These are phyloP conservation scores for Drosophila acutilabella DNA, from an alignment of 2,888 invertebrate species.

Conservation along the genomic window DNA sequence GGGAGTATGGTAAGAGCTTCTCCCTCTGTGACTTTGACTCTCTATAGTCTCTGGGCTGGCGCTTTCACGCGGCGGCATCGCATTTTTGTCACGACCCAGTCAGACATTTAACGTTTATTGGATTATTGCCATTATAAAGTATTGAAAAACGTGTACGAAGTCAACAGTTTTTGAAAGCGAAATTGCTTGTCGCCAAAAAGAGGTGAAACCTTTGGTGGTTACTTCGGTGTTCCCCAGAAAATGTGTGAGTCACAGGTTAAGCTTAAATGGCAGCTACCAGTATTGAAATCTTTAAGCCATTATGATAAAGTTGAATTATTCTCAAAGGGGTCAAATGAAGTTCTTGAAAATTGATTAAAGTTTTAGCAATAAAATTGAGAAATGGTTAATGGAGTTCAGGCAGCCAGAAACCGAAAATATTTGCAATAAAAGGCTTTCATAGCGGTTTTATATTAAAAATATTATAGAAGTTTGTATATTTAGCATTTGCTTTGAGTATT, in stretches of 20 bases:
- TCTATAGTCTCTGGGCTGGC: constrained; percentile 40
- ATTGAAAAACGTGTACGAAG: constrained; percentile 32
- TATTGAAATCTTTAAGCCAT: constrained; percentile 34
- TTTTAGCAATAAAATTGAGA: background rate
- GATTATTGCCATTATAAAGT: constrained; percentile 79
- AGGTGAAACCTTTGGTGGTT: constrained; percentile 49
- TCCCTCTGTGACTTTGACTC: constrained; percentile 13
- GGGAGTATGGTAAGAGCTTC: background rate
- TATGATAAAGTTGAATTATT: constrained; percentile 6
- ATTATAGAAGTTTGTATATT: no score
- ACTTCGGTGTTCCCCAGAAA: constrained; percentile 26
- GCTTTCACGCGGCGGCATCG: constrained; percentile 72
- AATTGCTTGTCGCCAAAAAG: constrained; percentile 45
- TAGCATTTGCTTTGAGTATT: no score
- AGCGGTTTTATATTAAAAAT: no score
- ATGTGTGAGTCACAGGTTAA: constrained; percentile 66
- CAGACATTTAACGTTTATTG: constrained; percentile 74
- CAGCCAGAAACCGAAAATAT: background rate
- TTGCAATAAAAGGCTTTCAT: no score
- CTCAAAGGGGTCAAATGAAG: background rate
- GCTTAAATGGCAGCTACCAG: constrained; percentile 56
- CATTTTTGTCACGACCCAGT: constrained; percentile 78
- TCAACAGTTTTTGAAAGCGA: constrained; percentile 69
- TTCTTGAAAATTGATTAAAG: background rate
- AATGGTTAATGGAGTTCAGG: background rate